A percentile compares a stretch with the other conserved stretches of the same genome.
Conservation (phyloP, 2,888 invertebrate species). For the Heteropelma amictum region DNA sequence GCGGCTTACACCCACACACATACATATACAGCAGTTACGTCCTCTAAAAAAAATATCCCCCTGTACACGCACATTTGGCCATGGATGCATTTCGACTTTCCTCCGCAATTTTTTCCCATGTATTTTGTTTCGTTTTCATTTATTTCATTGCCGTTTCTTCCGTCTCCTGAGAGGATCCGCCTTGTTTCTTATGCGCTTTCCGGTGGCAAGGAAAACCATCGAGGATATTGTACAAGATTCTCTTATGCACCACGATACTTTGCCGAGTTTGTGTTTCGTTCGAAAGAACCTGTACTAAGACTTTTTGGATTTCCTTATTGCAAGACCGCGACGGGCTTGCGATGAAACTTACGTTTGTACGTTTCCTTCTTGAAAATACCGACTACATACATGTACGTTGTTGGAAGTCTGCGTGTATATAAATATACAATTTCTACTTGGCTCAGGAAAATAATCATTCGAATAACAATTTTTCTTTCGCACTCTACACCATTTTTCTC, state of each 20-base stretch:
- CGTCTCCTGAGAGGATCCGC: conserved; percentile 48
- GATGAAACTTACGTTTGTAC: neutral
- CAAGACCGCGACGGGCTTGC: conserved; percentile 5
- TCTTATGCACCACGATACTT: conserved; percentile 22
- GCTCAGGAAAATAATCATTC: too few species aligned
- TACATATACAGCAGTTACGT: neutral
- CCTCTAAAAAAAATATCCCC: neutral
- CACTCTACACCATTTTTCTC: too few species aligned
- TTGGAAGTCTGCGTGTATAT: neutral
- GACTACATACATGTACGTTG: neutral
- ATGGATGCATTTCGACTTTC: conserved; percentile 22
- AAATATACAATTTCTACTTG: too few species aligned
- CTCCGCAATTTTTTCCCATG: neutral
- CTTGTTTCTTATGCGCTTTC: neutral
- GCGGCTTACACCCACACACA: conserved; percentile 1
- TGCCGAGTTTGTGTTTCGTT: neutral
- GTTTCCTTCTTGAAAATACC: conserved; percentile 10
- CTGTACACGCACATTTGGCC: neutral
- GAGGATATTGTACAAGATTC: conserved; percentile 18
- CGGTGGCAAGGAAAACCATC: neutral
- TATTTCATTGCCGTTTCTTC: conserved; percentile 8
- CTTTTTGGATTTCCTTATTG: conserved; percentile 7
- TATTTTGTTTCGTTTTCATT: conserved; percentile 12
- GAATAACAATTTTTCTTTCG: too few species aligned
- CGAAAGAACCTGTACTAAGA: neutral